Evolutionary conservation across 1,140 invertebrate genomes (phyloP).

Genomic region (Trypoxylus dichotomus): DNA sequence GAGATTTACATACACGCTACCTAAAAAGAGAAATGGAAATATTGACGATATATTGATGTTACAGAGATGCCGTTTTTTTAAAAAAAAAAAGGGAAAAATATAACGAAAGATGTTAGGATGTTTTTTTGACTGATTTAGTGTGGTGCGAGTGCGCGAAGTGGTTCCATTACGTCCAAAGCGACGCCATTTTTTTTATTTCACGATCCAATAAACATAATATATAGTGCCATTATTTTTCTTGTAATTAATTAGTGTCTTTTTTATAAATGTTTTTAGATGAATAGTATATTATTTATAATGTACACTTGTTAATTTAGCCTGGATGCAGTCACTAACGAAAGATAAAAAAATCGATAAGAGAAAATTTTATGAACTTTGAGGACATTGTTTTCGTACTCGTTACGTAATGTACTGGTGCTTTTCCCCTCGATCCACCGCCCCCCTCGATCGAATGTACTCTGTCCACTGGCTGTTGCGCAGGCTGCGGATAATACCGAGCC

Average conservation of each 20-base stretch:
- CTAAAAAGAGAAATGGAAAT: not conserved
- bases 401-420: slow-evolving; percentile 49
- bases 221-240: slow-evolving; percentile 53
- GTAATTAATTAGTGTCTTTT: slow-evolving; percentile 51
- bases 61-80: not conserved
- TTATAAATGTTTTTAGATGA: slow-evolving; percentile 53
- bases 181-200: not conserved
- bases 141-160: slow-evolving; percentile 27
- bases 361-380: slow-evolving; percentile 25
- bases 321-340: slow-evolving; percentile 50
- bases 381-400: slow-evolving; percentile 30
- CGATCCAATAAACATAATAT: slow-evolving; percentile 45
- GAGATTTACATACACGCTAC: not conserved
- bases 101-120: not conserved
- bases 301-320: slow-evolving; percentile 54
- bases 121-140: not conserved
- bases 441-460: slow-evolving; percentile 48
- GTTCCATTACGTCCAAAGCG: slow-evolving; percentile 32
- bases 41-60: not conserved
- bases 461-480: slow-evolving; percentile 44
- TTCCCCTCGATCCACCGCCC: slow-evolving; percentile 44
- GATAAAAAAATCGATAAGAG: not conserved
- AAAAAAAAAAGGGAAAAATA: not conserved
- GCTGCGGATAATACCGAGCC: slow-evolving; percentile 19
- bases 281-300: slow-evolving; percentile 53